These are phyloP conservation scores for Diacarnus erythraeanus DNA, from an alignment of 37 sponge, comb jelly and placozoan genomes.

Conservation along the genomic window DNA sequence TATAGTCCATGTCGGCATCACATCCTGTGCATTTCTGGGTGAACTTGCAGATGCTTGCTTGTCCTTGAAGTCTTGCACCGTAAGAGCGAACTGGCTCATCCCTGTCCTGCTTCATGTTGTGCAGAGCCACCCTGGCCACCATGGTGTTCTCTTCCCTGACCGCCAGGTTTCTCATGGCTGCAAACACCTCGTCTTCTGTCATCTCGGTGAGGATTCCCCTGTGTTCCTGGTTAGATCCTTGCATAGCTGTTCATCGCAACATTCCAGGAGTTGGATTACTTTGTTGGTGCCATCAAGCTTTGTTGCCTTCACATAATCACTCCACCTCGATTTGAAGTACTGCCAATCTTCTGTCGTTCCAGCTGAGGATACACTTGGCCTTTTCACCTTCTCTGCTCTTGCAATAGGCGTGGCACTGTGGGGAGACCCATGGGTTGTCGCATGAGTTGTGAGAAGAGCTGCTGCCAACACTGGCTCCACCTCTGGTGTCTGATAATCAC, in stretches of 20 bases:
- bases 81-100: conserved; percentile 43
- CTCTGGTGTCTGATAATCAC: conserved; percentile 22
- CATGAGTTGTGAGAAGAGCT: conserved; percentile 43
- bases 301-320: conserved; percentile 28
- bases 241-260: conserved; percentile 42
- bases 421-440: not conserved
- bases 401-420: not conserved
- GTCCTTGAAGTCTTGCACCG: conserved; percentile 34
- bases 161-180: conserved; percentile 25
- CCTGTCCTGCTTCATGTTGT: conserved; percentile 51
- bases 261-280: conserved; percentile 42
- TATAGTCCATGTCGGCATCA: conserved; percentile 42
- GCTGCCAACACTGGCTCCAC: conserved; percentile 39
- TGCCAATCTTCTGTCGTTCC: conserved; percentile 45
- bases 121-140: conserved; percentile 27
- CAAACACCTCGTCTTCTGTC: conserved; percentile 25
- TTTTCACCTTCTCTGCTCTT: conserved; percentile 31
- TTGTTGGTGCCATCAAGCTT: conserved; percentile 9
- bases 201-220: conserved; percentile 40
- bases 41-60: conserved; percentile 43
- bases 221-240: conserved; percentile 49
- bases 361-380: conserved; percentile 37
- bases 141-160: conserved; percentile 39
- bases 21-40: conserved; percentile 20
- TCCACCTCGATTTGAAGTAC: conserved; percentile 41